Evolutionary conservation across 2,113 vertebrate genomes (phyloP), one percentile per base, ranked within the genome.

Genomic region (Shinisaurus crocodilurus): DNA sequence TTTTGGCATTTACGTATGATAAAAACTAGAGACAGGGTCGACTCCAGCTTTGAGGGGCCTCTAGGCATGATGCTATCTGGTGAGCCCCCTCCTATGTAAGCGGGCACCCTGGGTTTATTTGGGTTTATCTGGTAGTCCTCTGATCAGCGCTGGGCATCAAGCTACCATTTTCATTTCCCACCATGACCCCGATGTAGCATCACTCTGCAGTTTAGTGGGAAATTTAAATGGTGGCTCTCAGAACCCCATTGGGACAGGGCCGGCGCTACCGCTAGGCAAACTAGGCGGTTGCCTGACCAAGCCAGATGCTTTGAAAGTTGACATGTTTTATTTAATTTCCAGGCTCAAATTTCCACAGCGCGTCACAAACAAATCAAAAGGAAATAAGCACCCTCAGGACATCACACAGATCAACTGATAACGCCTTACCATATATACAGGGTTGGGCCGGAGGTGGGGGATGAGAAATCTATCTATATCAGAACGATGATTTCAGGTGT

Each of bases 391-490:
- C 15, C 3, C 54, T 85, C 32, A 69, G 79, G 8, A 32, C 75
- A 91, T 91, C 4, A 29, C 81, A 40, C 3, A 91, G 54, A 2
- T 1, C 10, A 76, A 67, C 13, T 88, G 74, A 90, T 50, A 90
- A 57, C 8, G 1, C 45, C 8, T 6, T 54, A 9, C 54, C 54
- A 4, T 23, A 76, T n/a, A n/a, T 67, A 84, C 37, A 89, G 88
- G 18, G 15, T 69, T 29, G 45, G 43, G 16, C 9, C 7, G 9
- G 57, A 82, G 54, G 34, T 32, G 1, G 76, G 40, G 18, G 20
- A 29, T 48, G 93, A 57, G 10, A 90, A 95, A 90, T 83, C 8
- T 5, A 65, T 82, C 65, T 12, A n/a, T 65, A 60, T 25, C 84
- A 89, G 91, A 89, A 65, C 77, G 89, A 88, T 37, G 70, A 43